These are phyloP conservation scores for Euphydryas editha DNA, from an alignment of 2,888 invertebrate species.

Conservation along the genomic window DNA sequence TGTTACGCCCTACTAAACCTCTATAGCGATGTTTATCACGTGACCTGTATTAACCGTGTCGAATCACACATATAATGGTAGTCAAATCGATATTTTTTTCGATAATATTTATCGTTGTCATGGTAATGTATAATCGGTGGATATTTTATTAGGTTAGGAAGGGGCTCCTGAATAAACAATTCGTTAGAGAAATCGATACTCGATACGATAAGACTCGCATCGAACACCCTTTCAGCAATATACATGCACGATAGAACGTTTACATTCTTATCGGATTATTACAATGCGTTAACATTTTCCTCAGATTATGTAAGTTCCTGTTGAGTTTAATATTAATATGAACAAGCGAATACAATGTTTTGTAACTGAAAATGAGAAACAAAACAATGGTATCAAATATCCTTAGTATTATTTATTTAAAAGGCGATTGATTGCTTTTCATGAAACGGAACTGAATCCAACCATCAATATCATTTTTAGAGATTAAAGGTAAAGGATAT, in stretches of 20 bases:
- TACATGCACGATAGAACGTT: constrained; percentile 30
- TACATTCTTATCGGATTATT: constrained; percentile 35
- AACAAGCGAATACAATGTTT: constrained; percentile 13
- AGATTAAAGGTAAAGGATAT: constrained; percentile 1
- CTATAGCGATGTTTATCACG: constrained; percentile 34
- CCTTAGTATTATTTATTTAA: too few species aligned
- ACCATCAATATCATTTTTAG: not conserved
- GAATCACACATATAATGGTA: constrained; percentile 31
- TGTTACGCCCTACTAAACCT: constrained; percentile 30
- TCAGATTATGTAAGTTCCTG: constrained; percentile 32
- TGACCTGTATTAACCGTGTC: constrained; percentile 37
- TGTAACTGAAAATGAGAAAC: constrained; percentile 24
- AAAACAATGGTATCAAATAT: constrained; percentile 13
- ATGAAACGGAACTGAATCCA: not conserved
- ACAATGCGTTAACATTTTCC: constrained; percentile 34
- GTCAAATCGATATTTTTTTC: constrained; percentile 40
- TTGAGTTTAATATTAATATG: constrained; percentile 17
- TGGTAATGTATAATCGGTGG: constrained; percentile 40
- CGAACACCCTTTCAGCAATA: constrained; percentile 44
- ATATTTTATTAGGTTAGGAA: constrained; percentile 33
- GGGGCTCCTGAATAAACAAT: constrained; percentile 57
- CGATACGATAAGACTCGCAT: constrained; percentile 53
- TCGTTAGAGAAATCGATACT: constrained; percentile 61
- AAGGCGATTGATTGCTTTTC: not conserved
- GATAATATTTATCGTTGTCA: constrained; percentile 41